These are phyloP conservation scores for Eulimnadia texana DNA, from an alignment of 1,140 invertebrate species.

Conservation along the genomic window DNA sequence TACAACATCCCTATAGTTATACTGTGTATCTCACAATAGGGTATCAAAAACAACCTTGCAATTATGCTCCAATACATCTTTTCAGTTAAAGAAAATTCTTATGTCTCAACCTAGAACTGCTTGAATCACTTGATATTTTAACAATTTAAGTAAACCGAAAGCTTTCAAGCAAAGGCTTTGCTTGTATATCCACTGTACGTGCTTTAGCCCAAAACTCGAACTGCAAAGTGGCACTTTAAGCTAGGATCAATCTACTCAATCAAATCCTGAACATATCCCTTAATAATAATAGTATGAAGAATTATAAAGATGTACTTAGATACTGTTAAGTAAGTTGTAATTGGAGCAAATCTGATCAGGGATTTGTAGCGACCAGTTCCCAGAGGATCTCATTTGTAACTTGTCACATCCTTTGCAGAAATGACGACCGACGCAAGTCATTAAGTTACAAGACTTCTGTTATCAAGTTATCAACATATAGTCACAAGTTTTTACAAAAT, in stretches of 20 bases:
- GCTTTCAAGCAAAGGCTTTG: too few species aligned
- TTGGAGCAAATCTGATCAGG: not conserved
- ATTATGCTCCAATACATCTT: too few species aligned
- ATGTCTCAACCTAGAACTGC: too few species aligned
- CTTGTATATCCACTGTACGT: too few species aligned
- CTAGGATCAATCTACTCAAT: not conserved
- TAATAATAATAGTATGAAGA: not conserved
- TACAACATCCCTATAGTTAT: not conserved
- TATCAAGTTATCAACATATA: too few species aligned
- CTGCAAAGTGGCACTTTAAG: too few species aligned
- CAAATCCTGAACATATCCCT: not conserved
- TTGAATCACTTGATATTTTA: too few species aligned
- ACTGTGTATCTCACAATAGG: not conserved
- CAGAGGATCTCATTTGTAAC: not conserved
- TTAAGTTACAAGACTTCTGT: not conserved
- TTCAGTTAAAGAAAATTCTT: too few species aligned
- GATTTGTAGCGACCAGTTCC: not conserved
- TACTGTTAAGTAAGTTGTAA: not conserved
- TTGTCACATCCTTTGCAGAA: not conserved
- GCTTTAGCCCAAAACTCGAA: too few species aligned
- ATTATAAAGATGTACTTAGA: not conserved
- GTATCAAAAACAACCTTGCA: too few species aligned
- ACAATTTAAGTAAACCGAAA: too few species aligned
- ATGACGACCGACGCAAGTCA: not conserved
- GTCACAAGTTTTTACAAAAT: too few species aligned